phyloP scores from a whole-genome alignment of 2,113 vertebrate species.

The Sinocyclocheilus anshuiensis region DNA sequence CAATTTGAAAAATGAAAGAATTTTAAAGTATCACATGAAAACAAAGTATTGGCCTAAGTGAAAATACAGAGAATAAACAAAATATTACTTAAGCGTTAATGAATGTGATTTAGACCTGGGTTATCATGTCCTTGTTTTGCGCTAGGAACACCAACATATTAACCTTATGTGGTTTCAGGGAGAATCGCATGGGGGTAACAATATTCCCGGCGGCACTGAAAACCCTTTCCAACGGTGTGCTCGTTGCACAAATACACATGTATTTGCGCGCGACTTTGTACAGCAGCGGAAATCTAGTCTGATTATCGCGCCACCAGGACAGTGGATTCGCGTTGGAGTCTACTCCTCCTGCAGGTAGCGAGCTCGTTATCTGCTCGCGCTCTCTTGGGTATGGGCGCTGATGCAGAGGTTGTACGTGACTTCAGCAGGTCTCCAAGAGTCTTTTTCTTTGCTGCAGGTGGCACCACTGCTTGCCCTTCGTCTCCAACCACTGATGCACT shows the following conservation, averaged over 20 bases:
- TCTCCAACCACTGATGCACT: too few species aligned
- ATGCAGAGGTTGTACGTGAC: too few species aligned
- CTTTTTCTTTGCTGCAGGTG: too few species aligned
- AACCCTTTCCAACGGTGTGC: conserved; percentile 30
- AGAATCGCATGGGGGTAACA: conserved; percentile 7
- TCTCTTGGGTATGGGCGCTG: too few species aligned
- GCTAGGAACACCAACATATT: conserved; percentile 28
- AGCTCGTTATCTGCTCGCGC: too few species aligned
- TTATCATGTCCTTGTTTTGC: background rate
- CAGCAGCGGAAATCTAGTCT: too few species aligned
- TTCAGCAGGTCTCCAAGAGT: too few species aligned
- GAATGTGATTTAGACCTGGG: background rate
- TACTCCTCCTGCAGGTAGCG: too few species aligned
- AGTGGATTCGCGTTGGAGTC: too few species aligned
- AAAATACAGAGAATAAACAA: background rate
- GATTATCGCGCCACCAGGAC: too few species aligned
- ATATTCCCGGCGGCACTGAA: conserved; percentile 42
- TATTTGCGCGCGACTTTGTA: conserved; percentile 14
- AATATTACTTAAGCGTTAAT: background rate
- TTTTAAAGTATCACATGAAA: background rate
- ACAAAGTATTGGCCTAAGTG: background rate
- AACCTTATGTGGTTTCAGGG: conserved; percentile 34
- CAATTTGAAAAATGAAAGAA: too few species aligned
- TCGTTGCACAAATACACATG: conserved; percentile 36
- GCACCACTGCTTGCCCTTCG: too few species aligned